Evolutionary conservation across 2,113 vertebrate genomes (phyloP), one percentile per base, ranked within the genome.

Genomic region (Coreoperca whiteheadi): DNA sequence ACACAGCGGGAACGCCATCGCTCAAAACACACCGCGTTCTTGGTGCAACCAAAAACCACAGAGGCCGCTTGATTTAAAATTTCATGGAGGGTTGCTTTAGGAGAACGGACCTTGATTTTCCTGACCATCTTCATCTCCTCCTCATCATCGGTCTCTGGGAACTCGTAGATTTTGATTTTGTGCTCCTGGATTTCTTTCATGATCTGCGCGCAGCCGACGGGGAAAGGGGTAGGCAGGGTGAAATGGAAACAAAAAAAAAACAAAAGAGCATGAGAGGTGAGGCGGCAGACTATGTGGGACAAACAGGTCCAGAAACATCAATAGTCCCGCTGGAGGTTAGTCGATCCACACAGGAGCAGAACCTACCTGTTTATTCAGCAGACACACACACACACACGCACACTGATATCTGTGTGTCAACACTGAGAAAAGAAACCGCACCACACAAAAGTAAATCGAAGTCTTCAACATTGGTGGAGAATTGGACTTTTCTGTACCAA

Each of bases 91-190:
- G 2, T 0, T 21, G 8, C 1, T 41, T 32, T 41, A 30, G 10
- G 16, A 9, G 8, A 65, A 83, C 86, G 48, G 1, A 99, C 98
- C 97, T 98, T 98, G 87, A 99, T 98, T 93, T 97, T 98, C 94
- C 97, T 97, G 91, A 97, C 95, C 79, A 98, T 90, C 89, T 97
- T 99, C 93, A 96, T 97, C 94, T 99, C 98, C 94, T 99, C 98
- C 93, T 99, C 98, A 82, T 98, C 98, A 78, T 98, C 97, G 1
- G 96, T 98, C 91, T 99, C 97, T 25, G 98, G 97, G 91, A 99
- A 99, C 92, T 99, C 97, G 77, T 99, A 99, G 94, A 98, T 97
- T 95, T 98, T 98, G 89, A 99, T 99, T 97, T 98, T 98, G 91
- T 99, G 97, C 88, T 99, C 97, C 90, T 97, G 97, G 83, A 99